A percentile compares a stretch with the other conserved stretches of the same genome.
Conservation (phyloP, 2,888 invertebrate genomes). For the Nasonovia ribisnigri region DNA sequence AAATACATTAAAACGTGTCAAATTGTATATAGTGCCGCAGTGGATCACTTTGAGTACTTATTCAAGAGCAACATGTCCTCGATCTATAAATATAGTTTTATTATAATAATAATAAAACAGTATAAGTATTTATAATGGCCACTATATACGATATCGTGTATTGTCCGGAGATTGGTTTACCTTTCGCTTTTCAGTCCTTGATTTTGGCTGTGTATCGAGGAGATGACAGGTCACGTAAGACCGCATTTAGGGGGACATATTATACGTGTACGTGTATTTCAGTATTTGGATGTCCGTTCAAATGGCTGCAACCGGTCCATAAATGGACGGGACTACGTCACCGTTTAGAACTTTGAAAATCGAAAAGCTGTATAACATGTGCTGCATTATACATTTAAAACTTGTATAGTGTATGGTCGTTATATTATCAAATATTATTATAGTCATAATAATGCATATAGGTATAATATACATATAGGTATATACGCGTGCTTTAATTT, state of each 20-base stretch:
- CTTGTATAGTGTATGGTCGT: not conserved
- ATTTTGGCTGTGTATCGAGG: slow-evolving; percentile 18
- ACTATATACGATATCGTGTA: not conserved
- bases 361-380: not conserved
- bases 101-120: not conserved
- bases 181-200: slow-evolving; percentile 59
- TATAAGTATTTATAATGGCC: not conserved
- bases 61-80: slow-evolving; percentile 12
- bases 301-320: not conserved
- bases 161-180: slow-evolving; percentile 22
- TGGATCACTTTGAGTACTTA: not conserved
- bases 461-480: too few relatives aligned
- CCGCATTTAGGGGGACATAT: not conserved
- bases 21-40: not conserved
- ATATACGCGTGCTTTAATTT: not conserved
- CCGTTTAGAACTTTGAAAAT: slow-evolving; percentile 1
- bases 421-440: not conserved
- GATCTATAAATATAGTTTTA: slow-evolving; percentile 40
- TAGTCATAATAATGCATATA: not conserved
- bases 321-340: slow-evolving; percentile 35
- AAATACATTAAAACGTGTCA: too few relatives aligned
- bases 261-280: not conserved
- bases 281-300: slow-evolving; percentile 38
- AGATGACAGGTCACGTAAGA: slow-evolving; percentile 47
- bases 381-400: not conserved